Evolutionary conservation across 2,113 vertebrate species (phyloP).

Genomic region (Apus apus): DNA sequence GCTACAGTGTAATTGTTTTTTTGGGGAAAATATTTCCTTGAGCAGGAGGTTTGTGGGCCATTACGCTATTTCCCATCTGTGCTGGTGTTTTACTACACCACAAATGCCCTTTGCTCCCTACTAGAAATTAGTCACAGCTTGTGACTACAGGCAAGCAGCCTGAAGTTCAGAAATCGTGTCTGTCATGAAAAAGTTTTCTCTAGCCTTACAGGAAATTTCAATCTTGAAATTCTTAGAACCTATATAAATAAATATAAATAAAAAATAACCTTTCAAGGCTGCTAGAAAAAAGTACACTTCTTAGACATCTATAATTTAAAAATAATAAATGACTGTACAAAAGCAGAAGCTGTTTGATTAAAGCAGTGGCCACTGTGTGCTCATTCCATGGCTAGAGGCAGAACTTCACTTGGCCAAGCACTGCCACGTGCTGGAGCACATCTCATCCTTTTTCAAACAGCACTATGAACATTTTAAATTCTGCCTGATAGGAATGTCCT

Average conservation of each 20-base stretch:
- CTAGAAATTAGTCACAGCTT: background rate
- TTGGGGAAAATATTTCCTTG: constrained; percentile 52
- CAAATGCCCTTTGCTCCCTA: background rate
- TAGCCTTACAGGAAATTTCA: background rate
- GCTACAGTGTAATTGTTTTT: constrained; percentile 50
- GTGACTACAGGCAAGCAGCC: background rate
- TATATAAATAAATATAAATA: background rate
- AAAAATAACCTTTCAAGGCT: background rate
- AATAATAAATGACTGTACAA: background rate
- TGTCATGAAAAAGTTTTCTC: background rate
- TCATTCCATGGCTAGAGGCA: background rate
- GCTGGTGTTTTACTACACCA: background rate
- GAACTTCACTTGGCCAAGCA: background rate
- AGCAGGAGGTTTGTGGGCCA: constrained; percentile 43
- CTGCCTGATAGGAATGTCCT: background rate
- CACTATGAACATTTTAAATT: background rate
- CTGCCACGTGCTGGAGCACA: background rate
- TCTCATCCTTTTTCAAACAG: background rate
- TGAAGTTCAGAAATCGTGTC: background rate
- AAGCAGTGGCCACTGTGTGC: background rate
- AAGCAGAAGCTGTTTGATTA: background rate
- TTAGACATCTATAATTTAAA: background rate
- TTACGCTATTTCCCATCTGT: constrained; percentile 59
- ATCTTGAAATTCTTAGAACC: background rate
- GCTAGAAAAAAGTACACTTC: background rate